Conservation (phyloP, 2,797 vertebrate species). For the Todus mexicanus region DNA sequence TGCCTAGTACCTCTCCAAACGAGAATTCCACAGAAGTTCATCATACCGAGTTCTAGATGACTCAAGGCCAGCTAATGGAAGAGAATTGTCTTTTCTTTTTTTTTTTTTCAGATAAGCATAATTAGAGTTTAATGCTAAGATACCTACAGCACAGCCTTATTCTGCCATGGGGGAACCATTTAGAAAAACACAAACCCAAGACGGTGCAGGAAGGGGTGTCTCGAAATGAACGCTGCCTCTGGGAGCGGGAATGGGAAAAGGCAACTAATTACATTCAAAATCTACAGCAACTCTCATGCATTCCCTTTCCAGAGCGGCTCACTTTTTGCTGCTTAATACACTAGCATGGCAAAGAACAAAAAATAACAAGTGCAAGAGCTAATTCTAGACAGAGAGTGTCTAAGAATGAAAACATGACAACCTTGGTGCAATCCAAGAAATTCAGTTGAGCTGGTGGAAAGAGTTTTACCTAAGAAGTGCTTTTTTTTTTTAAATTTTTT, state of each 20-base stretch:
- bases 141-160: background rate
- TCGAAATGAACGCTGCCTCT: background rate
- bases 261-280: slow-evolving; percentile 58
- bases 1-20: background rate
- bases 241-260: background rate
- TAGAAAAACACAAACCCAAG: background rate
- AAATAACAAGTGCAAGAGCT: slow-evolving; percentile 33
- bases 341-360: slow-evolving; percentile 11
- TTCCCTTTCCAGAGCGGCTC: slow-evolving; percentile 31
- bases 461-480: slow-evolving; percentile 35
- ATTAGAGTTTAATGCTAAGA: background rate
- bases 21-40: background rate
- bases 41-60: background rate
- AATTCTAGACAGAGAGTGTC: slow-evolving; percentile 7
- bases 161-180: background rate
- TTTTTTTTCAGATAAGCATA: background rate
- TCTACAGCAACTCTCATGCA: slow-evolving; percentile 41
- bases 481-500: background rate
- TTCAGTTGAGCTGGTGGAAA: slow-evolving; percentile 34
- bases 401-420: slow-evolving; percentile 6
- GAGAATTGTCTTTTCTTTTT: background rate
- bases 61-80: background rate
- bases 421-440: slow-evolving; percentile 8
- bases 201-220: background rate
- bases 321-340: background rate